Base-by-base conservation (phyloP, 37 sponge, comb jelly and placozoan genomes). In the Oscarella lobularis region DNA sequence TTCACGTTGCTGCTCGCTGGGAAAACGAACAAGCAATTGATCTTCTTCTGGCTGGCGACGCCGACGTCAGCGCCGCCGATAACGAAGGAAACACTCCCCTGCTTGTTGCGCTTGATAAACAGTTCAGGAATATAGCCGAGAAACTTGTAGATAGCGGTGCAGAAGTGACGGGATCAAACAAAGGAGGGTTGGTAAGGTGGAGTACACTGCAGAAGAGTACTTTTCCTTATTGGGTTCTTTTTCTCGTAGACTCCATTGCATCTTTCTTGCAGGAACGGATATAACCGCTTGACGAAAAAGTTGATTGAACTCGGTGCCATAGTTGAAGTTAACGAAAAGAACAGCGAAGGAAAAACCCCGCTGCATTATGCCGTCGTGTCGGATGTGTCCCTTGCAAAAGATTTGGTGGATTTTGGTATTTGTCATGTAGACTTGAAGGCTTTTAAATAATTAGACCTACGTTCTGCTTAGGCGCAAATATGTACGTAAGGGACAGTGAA, bases 1-100 rank as follows among this genome's bases (percentile, higher is more conserved):
- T 94, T 1, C 76, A 72, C 4, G 27, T 40, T 14, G 91, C 92
- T 29, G 81, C 81, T 2, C 69, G 77, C 32, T 31, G 67, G 6
- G 84, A 78, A 2, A 83, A 74, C 41, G 35, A 67, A 31, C 29
- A 31, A 29, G 86, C 78, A 29, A 80, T 81, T 4, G 48, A 72
- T 2, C 3, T 35, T 32, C 73, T 95, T 0, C 41, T 90, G 4
- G 60, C 36, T 48, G 60, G 20, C 9, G 60, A 20, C 14, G 60
- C 60, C 9, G 60, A 48, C 20, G 60, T 48, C 14, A 48, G 20
- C 20, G 60, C 60, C 9, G 14, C 14, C 9, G 60, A 48, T 20
- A 48, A 48, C 60, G 60, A 48, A 48, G 60, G 60, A 48, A 48
- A 48, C 9, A 27, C 60, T 20, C 60, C 60, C 9, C 60, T 48